These are phyloP conservation scores for Mohoua ochrocephala DNA, from an alignment of 2,113 vertebrate genomes.

Conservation along the genomic window DNA sequence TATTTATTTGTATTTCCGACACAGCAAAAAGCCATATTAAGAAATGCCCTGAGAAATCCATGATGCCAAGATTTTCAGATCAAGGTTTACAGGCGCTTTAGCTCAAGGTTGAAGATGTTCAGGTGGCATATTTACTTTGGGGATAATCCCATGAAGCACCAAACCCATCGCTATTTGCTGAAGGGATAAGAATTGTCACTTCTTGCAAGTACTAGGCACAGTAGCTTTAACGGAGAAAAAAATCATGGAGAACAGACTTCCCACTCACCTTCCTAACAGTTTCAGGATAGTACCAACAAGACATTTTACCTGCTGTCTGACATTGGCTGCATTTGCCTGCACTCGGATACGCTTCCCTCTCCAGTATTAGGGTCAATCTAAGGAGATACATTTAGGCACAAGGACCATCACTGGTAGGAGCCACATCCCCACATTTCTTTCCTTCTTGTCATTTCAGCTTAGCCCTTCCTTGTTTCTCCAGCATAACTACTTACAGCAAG, in stretches of 20 bases:
- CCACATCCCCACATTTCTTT: not conserved
- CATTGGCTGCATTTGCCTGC: rapidly evolving
- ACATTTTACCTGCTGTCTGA: not conserved
- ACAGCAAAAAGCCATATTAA: not conserved
- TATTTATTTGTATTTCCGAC: not conserved
- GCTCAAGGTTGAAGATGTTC: not conserved
- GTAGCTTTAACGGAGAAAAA: not conserved
- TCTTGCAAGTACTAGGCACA: not conserved
- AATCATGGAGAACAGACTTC: not conserved
- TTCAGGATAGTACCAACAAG: not conserved
- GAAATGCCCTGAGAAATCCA: not conserved
- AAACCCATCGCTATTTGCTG: not conserved
- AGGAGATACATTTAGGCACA: not conserved
- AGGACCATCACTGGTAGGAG: not conserved
- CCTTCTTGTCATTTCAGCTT: not conserved
- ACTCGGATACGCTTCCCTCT: not conserved
- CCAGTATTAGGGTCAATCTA: not conserved
- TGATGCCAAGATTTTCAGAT: not conserved
- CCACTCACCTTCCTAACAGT: not conserved
- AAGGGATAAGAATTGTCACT: not conserved
- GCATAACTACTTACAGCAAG: not conserved
- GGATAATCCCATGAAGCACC: not conserved
- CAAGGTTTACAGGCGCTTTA: not conserved
- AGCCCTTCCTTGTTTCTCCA: not conserved
- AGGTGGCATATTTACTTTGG: not conserved